Conservation (phyloP, 2,797 vertebrate species). For the Synanceia verrucosa region DNA sequence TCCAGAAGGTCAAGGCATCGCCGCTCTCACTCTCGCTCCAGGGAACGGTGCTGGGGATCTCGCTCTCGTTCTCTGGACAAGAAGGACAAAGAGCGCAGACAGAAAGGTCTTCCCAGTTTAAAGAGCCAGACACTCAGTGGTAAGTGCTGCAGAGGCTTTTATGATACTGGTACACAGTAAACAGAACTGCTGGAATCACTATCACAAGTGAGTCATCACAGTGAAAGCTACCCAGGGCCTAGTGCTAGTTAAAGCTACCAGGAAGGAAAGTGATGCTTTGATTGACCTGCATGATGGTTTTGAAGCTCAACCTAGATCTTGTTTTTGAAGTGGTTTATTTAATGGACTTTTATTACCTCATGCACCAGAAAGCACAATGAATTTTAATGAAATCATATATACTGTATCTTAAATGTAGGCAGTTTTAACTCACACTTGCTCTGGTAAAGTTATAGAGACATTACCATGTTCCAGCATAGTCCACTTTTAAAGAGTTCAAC, state of each 20-base stretch:
- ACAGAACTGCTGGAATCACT: constrained; percentile 2
- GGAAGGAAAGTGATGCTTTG: neutral
- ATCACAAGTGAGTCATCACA: neutral
- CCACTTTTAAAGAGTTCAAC: neutral
- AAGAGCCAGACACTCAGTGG: constrained; percentile 92
- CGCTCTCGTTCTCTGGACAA: constrained; percentile 89
- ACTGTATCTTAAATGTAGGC: neutral
- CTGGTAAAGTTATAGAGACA: neutral
- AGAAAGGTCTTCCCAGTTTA: constrained; percentile 91
- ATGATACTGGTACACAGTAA: neutral
- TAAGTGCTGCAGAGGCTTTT: constrained; percentile 60
- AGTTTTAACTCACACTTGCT: neutral
- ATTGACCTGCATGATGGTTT: no score
- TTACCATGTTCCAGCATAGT: neutral
- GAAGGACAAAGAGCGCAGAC: constrained; percentile 89
- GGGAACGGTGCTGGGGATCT: constrained; percentile 87
- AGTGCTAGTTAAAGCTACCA: neutral
- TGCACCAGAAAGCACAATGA: neutral
- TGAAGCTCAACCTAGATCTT: no score
- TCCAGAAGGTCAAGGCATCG: constrained; percentile 87
- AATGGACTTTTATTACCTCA: neutral
- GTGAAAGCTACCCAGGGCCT: neutral
- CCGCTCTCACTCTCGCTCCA: constrained; percentile 88
- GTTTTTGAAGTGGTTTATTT: neutral
- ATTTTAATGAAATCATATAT: neutral